Evolutionary conservation across 2,113 vertebrate species (phyloP).

Genomic region (Solenodon paradoxus): DNA sequence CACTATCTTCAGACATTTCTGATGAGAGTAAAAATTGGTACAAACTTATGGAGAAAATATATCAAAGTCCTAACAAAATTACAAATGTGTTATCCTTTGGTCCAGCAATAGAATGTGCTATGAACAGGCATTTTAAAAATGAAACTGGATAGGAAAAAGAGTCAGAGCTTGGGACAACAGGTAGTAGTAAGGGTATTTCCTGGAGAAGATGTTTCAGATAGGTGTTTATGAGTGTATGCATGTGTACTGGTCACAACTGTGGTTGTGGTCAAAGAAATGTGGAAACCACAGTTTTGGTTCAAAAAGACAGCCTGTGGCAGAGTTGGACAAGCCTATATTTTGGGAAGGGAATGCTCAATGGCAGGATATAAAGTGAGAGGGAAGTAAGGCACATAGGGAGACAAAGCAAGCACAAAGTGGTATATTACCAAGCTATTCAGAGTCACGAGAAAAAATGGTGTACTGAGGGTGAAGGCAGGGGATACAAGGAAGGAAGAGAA

Average conservation of each 20-base stretch:
- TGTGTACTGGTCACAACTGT: background rate
- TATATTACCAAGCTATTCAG: background rate
- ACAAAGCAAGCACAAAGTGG: background rate
- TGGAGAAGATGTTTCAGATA: background rate
- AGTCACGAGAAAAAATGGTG: background rate
- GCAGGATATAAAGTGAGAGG: background rate
- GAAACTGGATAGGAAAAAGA: background rate
- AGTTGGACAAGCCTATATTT: background rate
- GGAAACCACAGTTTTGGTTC: background rate
- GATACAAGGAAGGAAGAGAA: background rate
- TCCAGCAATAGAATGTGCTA: background rate
- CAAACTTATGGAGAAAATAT: background rate
- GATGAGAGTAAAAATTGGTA: no score
- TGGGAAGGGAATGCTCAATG: background rate
- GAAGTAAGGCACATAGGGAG: background rate
- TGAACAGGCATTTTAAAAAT: background rate
- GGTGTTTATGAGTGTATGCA: background rate
- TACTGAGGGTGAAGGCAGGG: background rate
- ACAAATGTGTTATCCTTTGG: background rate
- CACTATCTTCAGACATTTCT: background rate
- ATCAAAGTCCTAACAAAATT: background rate
- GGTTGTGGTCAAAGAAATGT: background rate
- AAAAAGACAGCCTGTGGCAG: background rate
- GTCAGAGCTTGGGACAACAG: background rate
- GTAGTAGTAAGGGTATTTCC: background rate